Percentiles rank a stretch among this genome's conserved stretches.
phyloP scores from a whole-genome alignment of 2,113 vertebrate species.

The Ammospiza caudacuta region DNA sequence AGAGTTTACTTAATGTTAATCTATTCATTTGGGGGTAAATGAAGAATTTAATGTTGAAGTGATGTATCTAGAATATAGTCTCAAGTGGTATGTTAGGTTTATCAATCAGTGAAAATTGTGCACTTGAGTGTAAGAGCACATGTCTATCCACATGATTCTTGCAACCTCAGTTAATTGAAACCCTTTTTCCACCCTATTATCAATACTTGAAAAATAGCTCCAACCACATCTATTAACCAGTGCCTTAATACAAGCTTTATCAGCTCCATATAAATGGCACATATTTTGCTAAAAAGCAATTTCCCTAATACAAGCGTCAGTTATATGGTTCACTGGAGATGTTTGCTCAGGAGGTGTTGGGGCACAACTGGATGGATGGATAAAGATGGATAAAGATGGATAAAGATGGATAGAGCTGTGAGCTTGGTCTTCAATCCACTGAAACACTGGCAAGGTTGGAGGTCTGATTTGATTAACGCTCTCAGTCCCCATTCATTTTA shows the following conservation, averaged over 20 bases:
- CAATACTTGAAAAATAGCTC: slow-evolving; percentile 68
- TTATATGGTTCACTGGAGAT: slow-evolving; percentile 24
- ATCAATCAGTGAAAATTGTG: slow-evolving; percentile 72
- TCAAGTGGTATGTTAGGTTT: slow-evolving; percentile 70
- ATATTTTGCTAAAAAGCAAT: slow-evolving; percentile 46
- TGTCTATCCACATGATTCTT: slow-evolving; percentile 51
- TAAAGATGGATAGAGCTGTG: not conserved
- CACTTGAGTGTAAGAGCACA: slow-evolving; percentile 55
- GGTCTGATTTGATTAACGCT: not conserved
- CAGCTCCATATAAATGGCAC: slow-evolving; percentile 24
- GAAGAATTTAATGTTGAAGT: slow-evolving; percentile 58
- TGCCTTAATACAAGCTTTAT: slow-evolving; percentile 28
- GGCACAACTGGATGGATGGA: not conserved
- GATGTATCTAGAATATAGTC: slow-evolving; percentile 57
- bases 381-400: not conserved
- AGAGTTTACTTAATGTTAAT: slow-evolving; percentile 62
- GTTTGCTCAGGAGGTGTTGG: not conserved
- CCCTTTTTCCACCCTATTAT: slow-evolving; percentile 60
- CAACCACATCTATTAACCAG: slow-evolving; percentile 51
- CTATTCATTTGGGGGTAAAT: slow-evolving; percentile 67
- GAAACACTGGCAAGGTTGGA: not conserved
- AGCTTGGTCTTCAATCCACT: not conserved
- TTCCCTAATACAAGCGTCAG: slow-evolving; percentile 28
- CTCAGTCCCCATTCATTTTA: not conserved
- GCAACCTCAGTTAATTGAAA: slow-evolving; percentile 58